A percentile compares a stretch with the other conserved stretches of the same genome.
Conservation (phyloP, 2,797 vertebrate genomes). For the Chaenodraco wilsoni region DNA sequence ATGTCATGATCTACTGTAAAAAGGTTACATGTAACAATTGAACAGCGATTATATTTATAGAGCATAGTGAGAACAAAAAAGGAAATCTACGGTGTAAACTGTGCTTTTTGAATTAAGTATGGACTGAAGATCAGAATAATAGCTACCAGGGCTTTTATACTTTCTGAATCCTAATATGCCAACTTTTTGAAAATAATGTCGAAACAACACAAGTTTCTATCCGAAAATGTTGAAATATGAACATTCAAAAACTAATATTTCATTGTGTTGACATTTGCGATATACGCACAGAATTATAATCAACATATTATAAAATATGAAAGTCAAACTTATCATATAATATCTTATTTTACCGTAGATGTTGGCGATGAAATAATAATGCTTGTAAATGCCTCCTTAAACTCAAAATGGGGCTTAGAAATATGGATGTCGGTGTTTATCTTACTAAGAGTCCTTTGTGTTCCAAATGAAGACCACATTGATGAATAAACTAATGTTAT, state of each 20-base stretch:
- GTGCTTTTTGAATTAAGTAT: conserved; percentile 12
- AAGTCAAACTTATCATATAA: not conserved
- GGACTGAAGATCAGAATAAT: not conserved
- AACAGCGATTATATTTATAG: conserved; percentile 1
- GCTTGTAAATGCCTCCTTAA: not conserved
- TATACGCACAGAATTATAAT: not conserved
- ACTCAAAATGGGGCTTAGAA: not conserved
- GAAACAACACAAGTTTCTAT: not conserved
- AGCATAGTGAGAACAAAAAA: not conserved
- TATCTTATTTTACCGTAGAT: not conserved
- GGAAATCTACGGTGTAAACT: not conserved
- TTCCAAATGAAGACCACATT: not conserved
- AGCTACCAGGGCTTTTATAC: not conserved
- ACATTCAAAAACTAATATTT: not conserved
- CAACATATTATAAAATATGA: not conserved
- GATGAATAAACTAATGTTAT: conserved; percentile 6
- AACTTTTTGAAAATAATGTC: not conserved
- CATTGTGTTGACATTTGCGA: not conserved
- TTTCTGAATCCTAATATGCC: not conserved
- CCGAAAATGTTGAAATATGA: not conserved
- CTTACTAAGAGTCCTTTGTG: not conserved
- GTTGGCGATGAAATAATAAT: not conserved
- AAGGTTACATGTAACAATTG: not conserved
- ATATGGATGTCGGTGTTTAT: not conserved
- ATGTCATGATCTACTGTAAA: conserved; percentile 29